A percentile compares a stretch with the other conserved stretches of the same genome.
Evolutionary conservation across 2,113 vertebrate genomes (phyloP).

Genomic region (Eptesicus fuscus): DNA sequence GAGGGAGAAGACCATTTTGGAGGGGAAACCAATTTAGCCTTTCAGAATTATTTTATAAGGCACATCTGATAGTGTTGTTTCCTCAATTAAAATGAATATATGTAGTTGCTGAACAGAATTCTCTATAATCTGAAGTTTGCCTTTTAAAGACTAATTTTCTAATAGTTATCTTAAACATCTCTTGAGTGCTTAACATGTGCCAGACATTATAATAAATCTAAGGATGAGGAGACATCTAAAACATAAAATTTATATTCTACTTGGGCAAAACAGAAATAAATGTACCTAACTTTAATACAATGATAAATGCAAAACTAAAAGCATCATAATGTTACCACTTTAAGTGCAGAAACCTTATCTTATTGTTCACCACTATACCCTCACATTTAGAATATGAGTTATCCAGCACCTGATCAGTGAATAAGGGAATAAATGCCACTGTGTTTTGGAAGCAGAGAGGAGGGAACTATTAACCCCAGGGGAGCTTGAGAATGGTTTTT

Average conservation of each 20-base stretch:
- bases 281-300: neutral
- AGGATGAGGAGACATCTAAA: neutral
- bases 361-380: neutral
- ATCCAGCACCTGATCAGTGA: neutral
- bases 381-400: neutral
- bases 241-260: neutral
- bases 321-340: neutral
- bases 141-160: neutral
- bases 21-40: constrained; percentile 18
- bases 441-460: neutral
- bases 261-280: neutral
- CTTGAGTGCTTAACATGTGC: neutral
- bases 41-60: neutral
- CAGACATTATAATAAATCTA: neutral
- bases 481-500: neutral
- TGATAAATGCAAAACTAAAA: neutral
- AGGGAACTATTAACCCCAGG: neutral
- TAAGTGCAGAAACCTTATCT: neutral
- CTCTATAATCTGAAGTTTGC: neutral
- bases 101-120: constrained; percentile 23
- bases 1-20: constrained; percentile 20
- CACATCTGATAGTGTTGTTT: neutral
- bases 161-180: neutral
- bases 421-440: neutral
- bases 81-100: constrained; percentile 24